Conservation (phyloP, 2,113 vertebrate species). For the Hypanus sabinus region DNA sequence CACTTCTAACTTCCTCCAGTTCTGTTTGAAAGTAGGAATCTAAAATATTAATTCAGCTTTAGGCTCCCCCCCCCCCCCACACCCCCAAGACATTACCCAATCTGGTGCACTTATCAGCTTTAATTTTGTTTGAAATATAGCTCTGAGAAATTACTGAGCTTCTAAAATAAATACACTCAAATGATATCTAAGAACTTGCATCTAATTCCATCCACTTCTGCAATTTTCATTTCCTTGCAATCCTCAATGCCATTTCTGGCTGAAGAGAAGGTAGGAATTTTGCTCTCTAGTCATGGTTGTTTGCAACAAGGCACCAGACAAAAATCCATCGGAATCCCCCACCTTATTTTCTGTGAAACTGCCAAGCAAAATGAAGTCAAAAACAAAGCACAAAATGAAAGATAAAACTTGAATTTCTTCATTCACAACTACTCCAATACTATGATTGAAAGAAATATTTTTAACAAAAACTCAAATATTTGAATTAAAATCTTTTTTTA, state of each 20-base stretch:
- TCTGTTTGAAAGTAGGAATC: too few relatives aligned
- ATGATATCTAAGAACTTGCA: too few relatives aligned
- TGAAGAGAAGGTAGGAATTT: neutral
- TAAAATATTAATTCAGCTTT: too few relatives aligned
- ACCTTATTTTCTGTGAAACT: neutral
- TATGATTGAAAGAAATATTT: neutral
- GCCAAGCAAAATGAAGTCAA: neutral
- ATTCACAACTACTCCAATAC: neutral
- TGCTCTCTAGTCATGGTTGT: neutral
- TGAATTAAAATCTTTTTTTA: slow-evolving; percentile 21
- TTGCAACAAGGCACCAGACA: neutral
- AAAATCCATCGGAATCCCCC: neutral
- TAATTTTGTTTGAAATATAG: neutral
- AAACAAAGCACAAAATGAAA: neutral
- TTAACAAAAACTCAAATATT: neutral
- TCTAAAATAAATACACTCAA: neutral
- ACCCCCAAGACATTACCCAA: too few relatives aligned
- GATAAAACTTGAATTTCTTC: neutral
- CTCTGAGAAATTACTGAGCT: neutral
- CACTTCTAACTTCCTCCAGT: too few relatives aligned
- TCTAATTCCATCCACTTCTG: too few relatives aligned
- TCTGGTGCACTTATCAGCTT: too few relatives aligned
- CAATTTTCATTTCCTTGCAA: neutral
- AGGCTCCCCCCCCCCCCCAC: too few relatives aligned
- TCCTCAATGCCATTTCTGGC: too few relatives aligned